phyloP scores from a whole-genome alignment of 2,888 invertebrate species.

The Ceratothoa steindachneri region DNA sequence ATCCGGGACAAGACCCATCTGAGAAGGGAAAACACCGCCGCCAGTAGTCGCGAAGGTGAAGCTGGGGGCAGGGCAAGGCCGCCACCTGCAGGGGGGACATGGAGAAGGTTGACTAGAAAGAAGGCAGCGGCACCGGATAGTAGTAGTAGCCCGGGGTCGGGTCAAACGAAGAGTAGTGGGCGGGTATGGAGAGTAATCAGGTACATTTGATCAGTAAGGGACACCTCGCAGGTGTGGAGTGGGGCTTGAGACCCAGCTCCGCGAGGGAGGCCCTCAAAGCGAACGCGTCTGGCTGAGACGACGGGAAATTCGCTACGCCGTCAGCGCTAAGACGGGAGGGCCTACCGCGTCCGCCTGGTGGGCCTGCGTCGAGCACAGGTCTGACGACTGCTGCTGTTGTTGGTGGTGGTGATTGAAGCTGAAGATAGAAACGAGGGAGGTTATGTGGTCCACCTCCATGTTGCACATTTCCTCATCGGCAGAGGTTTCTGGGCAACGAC shows the following conservation, averaged over 20 bases:
- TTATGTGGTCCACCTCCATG: conserved; percentile 62
- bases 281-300: too few species aligned
- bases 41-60: too few species aligned
- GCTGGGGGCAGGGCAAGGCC: too few species aligned
- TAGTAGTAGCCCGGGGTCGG: too few species aligned
- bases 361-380: neutral
- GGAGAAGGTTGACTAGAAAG: too few species aligned
- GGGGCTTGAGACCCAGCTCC: too few species aligned
- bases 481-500: conserved; percentile 22
- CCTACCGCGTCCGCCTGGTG: neutral
- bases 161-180: neutral
- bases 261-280: too few species aligned
- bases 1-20: too few species aligned
- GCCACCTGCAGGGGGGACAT: too few species aligned
- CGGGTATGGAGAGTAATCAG: neutral
- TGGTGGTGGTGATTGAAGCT: conserved; percentile 55
- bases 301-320: conserved; percentile 1
- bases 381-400: conserved; percentile 7
- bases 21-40: too few species aligned
- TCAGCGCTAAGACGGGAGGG: neutral
- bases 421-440: conserved; percentile 61
- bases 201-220: neutral
- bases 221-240: too few species aligned
- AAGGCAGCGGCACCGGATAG: too few species aligned
- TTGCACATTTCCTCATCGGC: conserved; percentile 51